Evolutionary conservation across 2,113 vertebrate species (phyloP), one percentile per base, ranked within the genome.

Genomic region (Anolis carolinensis): DNA sequence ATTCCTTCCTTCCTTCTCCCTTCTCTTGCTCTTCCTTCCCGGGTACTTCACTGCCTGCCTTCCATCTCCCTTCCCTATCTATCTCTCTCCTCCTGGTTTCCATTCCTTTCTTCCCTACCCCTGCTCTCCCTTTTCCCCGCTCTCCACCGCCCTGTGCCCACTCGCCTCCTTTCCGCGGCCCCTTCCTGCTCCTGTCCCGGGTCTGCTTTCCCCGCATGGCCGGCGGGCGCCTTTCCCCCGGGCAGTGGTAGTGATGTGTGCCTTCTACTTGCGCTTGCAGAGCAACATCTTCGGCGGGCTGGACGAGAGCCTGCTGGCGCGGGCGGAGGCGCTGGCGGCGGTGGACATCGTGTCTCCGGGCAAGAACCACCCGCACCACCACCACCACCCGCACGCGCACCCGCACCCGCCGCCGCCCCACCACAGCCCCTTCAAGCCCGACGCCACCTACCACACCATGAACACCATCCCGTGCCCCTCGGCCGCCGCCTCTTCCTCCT

Each of bases 271-370:
- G 97, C 98, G 97, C 98, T 99, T 98, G 97, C 98, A 99, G 99
- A 99, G 99, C 98, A 99, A 99, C 98, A 99, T 99, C 98, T 99
- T 99, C 97, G 99, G 98, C 93, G 98, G 98, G 95, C 98, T 99
- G 97, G 98, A 99, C 97, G 98, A 99, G 98, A 99, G 98, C 96
- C 97, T 99, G 97, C 96, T 99, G 98, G 99, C 98, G 97, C 98
- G 99, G 92, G 98, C 99, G 86, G 99, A 99, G 97, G 98, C 99
- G 97, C 97, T 99, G 96, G 99, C 99, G 95, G 99, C 99, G 91
- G 99, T 99, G 98, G 99, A 99, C 96, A 98, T 99, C 96, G 98
- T 97, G 95, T 98, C 98, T 92, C 98, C 98, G 95, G 98, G 95
- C 97, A 99, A 98, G 97, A 99, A 96, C 97, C 98, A 98, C 96